These are phyloP conservation scores for Symphodus melops DNA, from an alignment of 2,113 vertebrate species.

Conservation along the genomic window DNA sequence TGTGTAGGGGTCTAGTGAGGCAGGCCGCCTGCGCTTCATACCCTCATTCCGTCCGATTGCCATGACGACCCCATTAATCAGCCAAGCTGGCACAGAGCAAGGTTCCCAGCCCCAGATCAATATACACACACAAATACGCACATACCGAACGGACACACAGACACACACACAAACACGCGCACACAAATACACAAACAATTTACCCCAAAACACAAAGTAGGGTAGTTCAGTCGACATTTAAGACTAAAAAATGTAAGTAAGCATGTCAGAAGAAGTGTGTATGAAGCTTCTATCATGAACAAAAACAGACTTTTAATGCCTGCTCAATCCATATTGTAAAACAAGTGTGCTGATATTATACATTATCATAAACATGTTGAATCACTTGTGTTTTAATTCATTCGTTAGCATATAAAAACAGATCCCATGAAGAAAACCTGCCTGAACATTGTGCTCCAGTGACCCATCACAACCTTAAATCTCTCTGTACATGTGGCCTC, in stretches of 20 bases:
- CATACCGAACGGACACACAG: conserved; percentile 45
- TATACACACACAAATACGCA: conserved; percentile 86
- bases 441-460: no score
- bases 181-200: neutral
- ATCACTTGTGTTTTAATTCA: no score
- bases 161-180: conserved; percentile 19
- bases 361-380: no score
- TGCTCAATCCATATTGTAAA: no score
- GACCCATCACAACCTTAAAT: no score
- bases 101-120: conserved; percentile 97
- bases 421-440: no score
- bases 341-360: no score
- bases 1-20: conserved; percentile 87
- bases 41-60: conserved; percentile 99
- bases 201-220: no score
- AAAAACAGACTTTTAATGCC: no score
- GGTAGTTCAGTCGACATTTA: neutral
- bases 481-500: no score
- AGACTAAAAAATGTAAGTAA: neutral
- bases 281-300: no score
- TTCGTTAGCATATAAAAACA: no score
- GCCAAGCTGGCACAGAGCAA: conserved; percentile 96
- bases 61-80: conserved; percentile 99
- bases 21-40: conserved; percentile 89
- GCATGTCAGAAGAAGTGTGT: neutral